Evolutionary conservation across 1,140 invertebrate genomes (phyloP), one percentile per base, ranked within the genome.

Genomic region (Drosophila jambulina): DNA sequence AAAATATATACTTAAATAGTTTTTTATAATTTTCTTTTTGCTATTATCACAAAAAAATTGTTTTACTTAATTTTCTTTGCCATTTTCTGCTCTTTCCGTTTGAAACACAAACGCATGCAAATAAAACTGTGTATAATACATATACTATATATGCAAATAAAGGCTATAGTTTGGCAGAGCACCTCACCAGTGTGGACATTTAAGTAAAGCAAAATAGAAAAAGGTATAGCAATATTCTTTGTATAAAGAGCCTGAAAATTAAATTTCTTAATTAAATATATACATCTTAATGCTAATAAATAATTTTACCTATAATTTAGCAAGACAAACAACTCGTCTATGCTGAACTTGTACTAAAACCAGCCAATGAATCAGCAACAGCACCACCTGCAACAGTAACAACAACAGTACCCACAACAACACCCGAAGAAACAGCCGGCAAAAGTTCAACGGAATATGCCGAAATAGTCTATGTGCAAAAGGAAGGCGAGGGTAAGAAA

Each of bases 391-490:
- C 91, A 93, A 23, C 93, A 93, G 8, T 72, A 54, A 54, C 61
- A 68, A 65, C 92, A 76, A 21, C 70, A 68, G 19, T 68, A 40
- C 46, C 91, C 93, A 43, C 93, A 75, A 32, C 61, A 60, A 19
- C 75, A 57, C 36, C 64, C 2, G 45, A 49, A 40, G 70, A 36
- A 67, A 61, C 87, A 93, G 34, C 70, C 29, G 65, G 94, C 15
- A 94, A 94, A 75, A 85, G 62, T 64, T 68, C 91, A 45, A 95
- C 94, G 9, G 95, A 95, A 80, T 95, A 95, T 77, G 95, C 95
- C n/a, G 94, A 95, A 92, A 94, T 94, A 74, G 93, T 94, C n/a
- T 94, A 94, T 56, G 91, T 92, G 70, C 80, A 92, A 53, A 92
- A 92, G 71, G 82, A 81, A 46, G 65, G 21, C 63, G 85, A 88